Conservation (phyloP, 1,140 invertebrate genomes). For the Thaumatotibia leucotreta region DNA sequence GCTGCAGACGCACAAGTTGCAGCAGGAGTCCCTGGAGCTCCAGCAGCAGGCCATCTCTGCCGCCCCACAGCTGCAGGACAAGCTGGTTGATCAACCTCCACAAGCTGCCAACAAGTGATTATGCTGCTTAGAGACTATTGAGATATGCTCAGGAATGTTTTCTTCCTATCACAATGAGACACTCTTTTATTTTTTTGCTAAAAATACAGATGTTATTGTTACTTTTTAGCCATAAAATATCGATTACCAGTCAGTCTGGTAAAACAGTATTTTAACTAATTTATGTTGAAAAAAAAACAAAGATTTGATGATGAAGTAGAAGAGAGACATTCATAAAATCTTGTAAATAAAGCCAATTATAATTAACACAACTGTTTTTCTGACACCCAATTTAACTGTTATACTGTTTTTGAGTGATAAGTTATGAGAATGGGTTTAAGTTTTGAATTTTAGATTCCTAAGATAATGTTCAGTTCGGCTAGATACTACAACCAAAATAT, state of each 20-base stretch:
- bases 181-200: background rate
- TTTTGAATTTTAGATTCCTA: too few relatives aligned
- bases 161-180: too few relatives aligned
- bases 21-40: conserved; percentile 65
- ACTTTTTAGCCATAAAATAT: background rate
- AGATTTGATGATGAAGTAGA: background rate
- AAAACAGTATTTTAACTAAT: background rate
- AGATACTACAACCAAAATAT: too few relatives aligned
- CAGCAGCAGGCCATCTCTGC: conserved; percentile 64
- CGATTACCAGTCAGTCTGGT: background rate
- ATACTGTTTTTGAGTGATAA: too few relatives aligned
- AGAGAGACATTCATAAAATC: background rate
- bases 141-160: too few relatives aligned
- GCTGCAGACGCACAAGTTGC: conserved; percentile 58
- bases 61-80: conserved; percentile 59
- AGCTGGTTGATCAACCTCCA: conserved; percentile 29
- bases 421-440: too few relatives aligned
- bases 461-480: too few relatives aligned
- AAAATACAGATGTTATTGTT: background rate
- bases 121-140: background rate
- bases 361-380: conserved; percentile 17
- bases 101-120: background rate
- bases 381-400: too few relatives aligned
- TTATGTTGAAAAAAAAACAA: too few relatives aligned
- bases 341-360: conserved; percentile 28